These are phyloP conservation scores for Pectinophora gossypiella DNA, from an alignment of 1,140 invertebrate species.

Conservation along the genomic window DNA sequence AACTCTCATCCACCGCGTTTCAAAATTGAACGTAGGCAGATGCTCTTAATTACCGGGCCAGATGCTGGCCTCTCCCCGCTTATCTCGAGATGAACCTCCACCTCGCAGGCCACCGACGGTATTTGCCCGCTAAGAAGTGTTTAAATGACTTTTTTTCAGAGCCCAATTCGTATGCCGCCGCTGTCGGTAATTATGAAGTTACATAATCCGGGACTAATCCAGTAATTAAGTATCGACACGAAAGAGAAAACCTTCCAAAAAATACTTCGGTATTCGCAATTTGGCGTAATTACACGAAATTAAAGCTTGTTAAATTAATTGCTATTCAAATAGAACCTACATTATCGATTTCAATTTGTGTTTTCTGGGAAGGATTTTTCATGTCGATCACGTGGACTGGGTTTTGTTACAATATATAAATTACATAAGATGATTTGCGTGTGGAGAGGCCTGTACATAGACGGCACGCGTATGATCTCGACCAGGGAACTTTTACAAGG, in stretches of 20 bases:
- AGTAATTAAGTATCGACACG: conserved; percentile 23
- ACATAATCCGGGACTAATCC: conserved; percentile 3
- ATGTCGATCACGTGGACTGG: not conserved
- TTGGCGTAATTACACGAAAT: not conserved
- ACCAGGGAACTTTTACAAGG: conserved; percentile 13
- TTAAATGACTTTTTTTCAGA: conserved; percentile 35
- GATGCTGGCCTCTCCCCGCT: conserved; percentile 41
- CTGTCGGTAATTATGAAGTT: conserved; percentile 27
- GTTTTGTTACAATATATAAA: too few relatives aligned
- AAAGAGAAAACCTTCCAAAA: not conserved
- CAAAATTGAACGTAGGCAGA: conserved; percentile 74
- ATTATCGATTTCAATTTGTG: not conserved
- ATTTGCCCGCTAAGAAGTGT: conserved; percentile 37
- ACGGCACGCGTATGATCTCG: not conserved
- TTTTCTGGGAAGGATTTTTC: not conserved
- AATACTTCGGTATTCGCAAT: not conserved
- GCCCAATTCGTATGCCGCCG: conserved; percentile 21
- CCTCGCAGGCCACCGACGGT: conserved; percentile 26
- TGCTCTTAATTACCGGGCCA: conserved; percentile 73
- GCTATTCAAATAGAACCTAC: not conserved
- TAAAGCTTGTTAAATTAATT: not conserved
- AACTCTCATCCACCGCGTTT: conserved; percentile 64
- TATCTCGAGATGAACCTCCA: conserved; percentile 41
- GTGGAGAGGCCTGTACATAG: not conserved
- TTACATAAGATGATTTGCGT: not conserved